These are phyloP conservation scores for Proterorhinus semilunaris DNA, from an alignment of 2,113 vertebrate species.

Conservation along the genomic window DNA sequence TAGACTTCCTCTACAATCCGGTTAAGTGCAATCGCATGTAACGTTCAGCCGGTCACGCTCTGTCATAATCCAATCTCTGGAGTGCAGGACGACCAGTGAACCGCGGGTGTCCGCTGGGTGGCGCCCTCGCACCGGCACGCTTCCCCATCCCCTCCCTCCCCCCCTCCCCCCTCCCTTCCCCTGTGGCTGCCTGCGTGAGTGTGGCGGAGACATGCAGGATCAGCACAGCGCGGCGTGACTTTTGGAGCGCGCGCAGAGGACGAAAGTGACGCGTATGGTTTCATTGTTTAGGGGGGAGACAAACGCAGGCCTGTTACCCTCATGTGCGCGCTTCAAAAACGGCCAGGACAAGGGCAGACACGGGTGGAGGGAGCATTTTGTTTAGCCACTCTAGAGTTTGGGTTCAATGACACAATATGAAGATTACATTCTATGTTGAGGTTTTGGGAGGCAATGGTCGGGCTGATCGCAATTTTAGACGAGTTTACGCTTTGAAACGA, in stretches of 20 bases:
- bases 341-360: background rate
- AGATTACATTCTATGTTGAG: no score
- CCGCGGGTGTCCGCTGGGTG: slow-evolving; percentile 59
- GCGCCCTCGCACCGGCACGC: slow-evolving; percentile 55
- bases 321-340: background rate
- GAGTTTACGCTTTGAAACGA: no score
- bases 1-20: slow-evolving; percentile 42
- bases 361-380: background rate
- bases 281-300: background rate
- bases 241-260: slow-evolving; percentile 25
- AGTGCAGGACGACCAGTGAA: slow-evolving; percentile 18
- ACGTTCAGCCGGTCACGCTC: slow-evolving; percentile 40
- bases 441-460: no score
- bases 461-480: no score
- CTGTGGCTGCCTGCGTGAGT: slow-evolving; percentile 21
- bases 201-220: slow-evolving; percentile 47
- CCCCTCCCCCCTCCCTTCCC: no score
- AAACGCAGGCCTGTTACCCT: background rate
- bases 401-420: no score
- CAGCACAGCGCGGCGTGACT: slow-evolving; percentile 25
- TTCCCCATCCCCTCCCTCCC: no score
- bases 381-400: no score
- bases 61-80: slow-evolving; percentile 59
- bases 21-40: slow-evolving; percentile 61
- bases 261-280: slow-evolving; percentile 25